Evolutionary conservation across 2,888 invertebrate species (phyloP).

Genomic region (Pyrgus malvae): DNA sequence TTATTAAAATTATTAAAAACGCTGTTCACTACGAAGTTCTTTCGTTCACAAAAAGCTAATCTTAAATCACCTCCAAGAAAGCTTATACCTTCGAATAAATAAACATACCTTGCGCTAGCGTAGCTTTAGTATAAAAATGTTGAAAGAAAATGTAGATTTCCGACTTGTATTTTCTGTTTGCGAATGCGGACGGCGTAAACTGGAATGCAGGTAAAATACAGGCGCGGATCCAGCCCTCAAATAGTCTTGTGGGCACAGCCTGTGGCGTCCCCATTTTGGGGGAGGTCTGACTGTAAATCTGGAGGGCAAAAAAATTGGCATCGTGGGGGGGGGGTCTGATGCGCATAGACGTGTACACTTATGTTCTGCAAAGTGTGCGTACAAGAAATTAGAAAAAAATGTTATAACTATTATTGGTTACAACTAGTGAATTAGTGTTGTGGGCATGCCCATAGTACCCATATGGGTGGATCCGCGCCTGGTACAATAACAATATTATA

Average conservation of each 20-base stretch:
- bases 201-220: not conserved
- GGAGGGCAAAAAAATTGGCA: no score
- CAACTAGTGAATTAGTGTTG: no score
- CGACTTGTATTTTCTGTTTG: not conserved
- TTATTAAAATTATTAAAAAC: not conserved
- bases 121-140: conserved; percentile 8
- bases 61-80: conserved; percentile 11
- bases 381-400: no score
- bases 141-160: conserved; percentile 3
- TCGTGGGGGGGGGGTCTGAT: no score
- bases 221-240: not conserved
- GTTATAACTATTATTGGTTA: no score
- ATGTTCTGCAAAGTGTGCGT: no score
- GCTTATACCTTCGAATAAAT: not conserved
- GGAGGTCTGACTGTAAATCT: not conserved
- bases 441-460: no score
- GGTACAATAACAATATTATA: no score
- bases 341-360: no score
- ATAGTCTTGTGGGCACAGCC: not conserved
- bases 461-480: no score
- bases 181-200: not conserved
- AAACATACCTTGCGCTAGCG: not conserved
- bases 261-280: not conserved
- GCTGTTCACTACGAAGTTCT: not conserved
- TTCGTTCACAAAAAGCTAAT: conserved; percentile 4